Evolutionary conservation across 1,140 invertebrate genomes (phyloP).

Genomic region (Notospermus geniculatus): DNA sequence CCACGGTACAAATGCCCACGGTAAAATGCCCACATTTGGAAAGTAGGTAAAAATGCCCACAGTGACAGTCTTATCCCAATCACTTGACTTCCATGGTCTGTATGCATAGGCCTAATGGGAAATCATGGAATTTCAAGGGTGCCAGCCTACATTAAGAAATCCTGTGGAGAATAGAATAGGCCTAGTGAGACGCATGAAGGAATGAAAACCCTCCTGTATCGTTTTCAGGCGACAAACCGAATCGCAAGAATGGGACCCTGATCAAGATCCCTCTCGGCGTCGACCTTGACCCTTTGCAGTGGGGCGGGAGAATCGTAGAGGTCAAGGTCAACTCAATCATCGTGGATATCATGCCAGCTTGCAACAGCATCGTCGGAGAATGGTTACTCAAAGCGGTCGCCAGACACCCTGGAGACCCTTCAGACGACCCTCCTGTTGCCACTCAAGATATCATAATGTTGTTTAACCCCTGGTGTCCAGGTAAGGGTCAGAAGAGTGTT

Average conservation of each 20-base stretch:
- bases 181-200: background rate
- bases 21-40: no score
- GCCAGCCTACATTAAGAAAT: no score
- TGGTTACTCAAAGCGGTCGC: constrained; percentile 85
- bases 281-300: constrained; percentile 14
- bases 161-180: background rate
- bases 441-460: constrained; percentile 66
- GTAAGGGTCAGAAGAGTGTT: no score
- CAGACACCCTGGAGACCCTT: constrained; percentile 63
- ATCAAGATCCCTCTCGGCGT: constrained; percentile 9
- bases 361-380: constrained; percentile 74
- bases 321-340: constrained; percentile 8
- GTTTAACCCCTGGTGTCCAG: constrained; percentile 80
- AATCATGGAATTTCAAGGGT: no score
- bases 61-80: no score
- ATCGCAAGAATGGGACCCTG: constrained; percentile 8
- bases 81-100: no score
- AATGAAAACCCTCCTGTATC: background rate
- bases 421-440: constrained; percentile 62
- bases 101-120: no score
- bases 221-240: constrained; percentile 13
- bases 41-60: no score
- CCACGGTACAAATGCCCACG: no score
- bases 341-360: constrained; percentile 45
- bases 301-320: constrained; percentile 20